Evolutionary conservation across 2,888 invertebrate species (phyloP), one percentile per base, ranked within the genome.

Genomic region (Cylindroiulus punctatus): DNA sequence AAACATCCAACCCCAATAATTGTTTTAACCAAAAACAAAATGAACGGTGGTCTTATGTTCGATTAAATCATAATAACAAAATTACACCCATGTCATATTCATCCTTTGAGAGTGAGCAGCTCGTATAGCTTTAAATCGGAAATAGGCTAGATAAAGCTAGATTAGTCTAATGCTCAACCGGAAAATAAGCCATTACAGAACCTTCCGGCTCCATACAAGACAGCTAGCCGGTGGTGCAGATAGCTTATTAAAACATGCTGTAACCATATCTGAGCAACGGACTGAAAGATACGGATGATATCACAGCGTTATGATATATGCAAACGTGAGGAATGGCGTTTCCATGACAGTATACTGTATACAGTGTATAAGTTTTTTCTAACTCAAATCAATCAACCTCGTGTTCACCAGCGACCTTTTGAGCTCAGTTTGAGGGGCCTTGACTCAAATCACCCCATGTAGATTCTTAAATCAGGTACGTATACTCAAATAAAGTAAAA

Each of bases 171-270:
- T 65, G 65, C 26, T 65, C 26, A 65, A 26, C 65, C 65, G 65
- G 65, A 65, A 65, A 65, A 65, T 65, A 76, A 30, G 12, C 26
- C 76, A 76, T 76, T 76, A 76, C 30, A 76, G 76, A 76, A 76
- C 30, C 14, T 76, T 76, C 76, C 57, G 7, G 76, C 10, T 12
- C 30, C 10, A 76, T 22, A 57, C 22, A 57, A 3, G 22, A 57
- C 57, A 22, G 22, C 57, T 22, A 22, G 22, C 8, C 7, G 57
- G 8, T 8, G 5, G 1, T 22, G 22, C 57, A 22, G 57, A 22
- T 57, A 22, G 12, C 44, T 22, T 57, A 57, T 57, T 57, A 57
- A 57, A 57, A 57, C 7, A 19, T 19, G 52, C 4, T 52, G 17
- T 19, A 52, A 19, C n/a, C 57, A 57, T 52, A 52, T 52, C 52